Base-by-base conservation (phyloP, 2,797 vertebrate genomes). In the Myiotriccus ornatus region DNA sequence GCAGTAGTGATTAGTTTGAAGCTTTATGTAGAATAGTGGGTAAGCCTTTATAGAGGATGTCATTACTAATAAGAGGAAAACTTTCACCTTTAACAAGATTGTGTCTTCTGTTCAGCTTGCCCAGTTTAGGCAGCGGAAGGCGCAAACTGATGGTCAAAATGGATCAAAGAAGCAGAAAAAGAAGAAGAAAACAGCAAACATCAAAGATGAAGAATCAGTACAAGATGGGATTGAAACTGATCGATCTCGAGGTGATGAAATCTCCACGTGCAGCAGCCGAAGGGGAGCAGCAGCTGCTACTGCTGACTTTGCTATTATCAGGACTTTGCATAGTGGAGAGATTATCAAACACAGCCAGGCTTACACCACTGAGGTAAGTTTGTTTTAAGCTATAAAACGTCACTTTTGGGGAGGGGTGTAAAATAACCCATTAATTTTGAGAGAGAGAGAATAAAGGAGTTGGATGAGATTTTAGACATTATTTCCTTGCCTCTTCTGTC, bases 41-140 rank as follows among this genome's bases (percentile, higher is more conserved):
- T 77, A 80, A 93, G n/a, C 63, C 64, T 83, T 70, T 77, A 37
- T 75, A 74, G 83, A 57, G 49, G n/a, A 34, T 96, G 77, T 94
- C 82, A 78, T 87, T 95, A 68, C 69, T 57, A 68, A 82, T 91
- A 62, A 75, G 76, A 95, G 74, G 78, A 93, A 96, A 97, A 95
- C 95, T 93, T 96, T 93, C 75, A 64, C 73, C 69, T 81, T 90
- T 94, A 95, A 97, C 85, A 80, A 85, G 90, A 93, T 87, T 89
- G 95, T 95, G 77, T 94, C 78, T 94, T 90, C 75, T 64, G 2
- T 96, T 14, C 96, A 99, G 99, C 97, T 99, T 97, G 99, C 99
- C 84, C 98, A 99, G 23, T 99, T 99, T 97, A 98, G 99, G 63
- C 99, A 99, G 97, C 98, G 98, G 93, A 99, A 99, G 97, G 99